Base-by-base conservation (phyloP, 1,140 invertebrate species). In the Pseudoatta argentina region DNA sequence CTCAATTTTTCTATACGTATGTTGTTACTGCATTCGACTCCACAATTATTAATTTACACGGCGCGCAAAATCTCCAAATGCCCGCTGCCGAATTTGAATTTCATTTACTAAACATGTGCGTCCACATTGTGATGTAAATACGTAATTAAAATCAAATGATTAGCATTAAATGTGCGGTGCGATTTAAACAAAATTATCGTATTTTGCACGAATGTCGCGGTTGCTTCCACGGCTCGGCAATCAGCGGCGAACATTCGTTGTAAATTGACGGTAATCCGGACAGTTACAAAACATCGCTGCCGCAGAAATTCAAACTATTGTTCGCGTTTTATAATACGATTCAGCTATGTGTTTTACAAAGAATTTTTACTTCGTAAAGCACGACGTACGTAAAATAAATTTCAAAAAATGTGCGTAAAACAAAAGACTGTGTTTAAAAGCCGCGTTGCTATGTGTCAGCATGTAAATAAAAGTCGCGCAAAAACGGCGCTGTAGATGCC, bases 101-200 rank as follows among this genome's bases (percentile, higher is more conserved):
- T 73, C 72, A 61, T 44, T 61, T 61, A 73, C 67, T 12, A 18
- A 21, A 24, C 44, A n/a, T 16, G 16, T 14, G 24, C 24, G 39
- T 24, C 16, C 55, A 0, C 64, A 2, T 6, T 44, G 7, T 39
- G 69, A 83, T 24, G 44, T 75, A 75, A 83, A 75, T 83, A 83
- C 39, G 55, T 63, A 83, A 73, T 83, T 83, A 83, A 83, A 83
- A 83, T 75, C 69, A 48, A 83, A 83, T 83, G 79, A 73, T 83
- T 61, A 75, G 69, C 79, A 53, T 75, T 44, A 73, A 83, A 73
- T 83, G 69, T 71, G 79, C 79, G 79, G 24, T 44, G 14, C 79
- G 55, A 75, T 75, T 83, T 75, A 83, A 83, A 83, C 39, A 75
- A 83, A 83, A 83, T 83, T 83, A 83, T 75, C 69, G 79, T 61